Conservation (phyloP, 1,140 invertebrate species). For the Tetragnatha versicolor region DNA sequence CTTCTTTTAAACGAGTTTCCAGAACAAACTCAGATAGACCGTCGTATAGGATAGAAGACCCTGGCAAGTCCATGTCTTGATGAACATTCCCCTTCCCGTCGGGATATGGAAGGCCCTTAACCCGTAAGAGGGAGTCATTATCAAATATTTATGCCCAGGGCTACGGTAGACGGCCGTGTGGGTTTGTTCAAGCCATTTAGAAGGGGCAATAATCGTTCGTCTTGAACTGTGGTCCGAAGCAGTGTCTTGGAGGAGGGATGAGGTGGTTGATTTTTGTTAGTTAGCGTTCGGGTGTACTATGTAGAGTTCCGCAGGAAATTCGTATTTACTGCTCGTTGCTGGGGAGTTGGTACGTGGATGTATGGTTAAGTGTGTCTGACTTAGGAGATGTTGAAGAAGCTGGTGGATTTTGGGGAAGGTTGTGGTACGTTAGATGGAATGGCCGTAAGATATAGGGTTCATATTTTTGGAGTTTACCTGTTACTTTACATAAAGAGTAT, state of each 20-base stretch:
- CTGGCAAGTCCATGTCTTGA: neutral
- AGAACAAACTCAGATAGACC: constrained; percentile 10
- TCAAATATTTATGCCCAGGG: constrained; percentile 44
- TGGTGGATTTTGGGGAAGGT: too few species aligned
- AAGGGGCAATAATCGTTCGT: constrained; percentile 34
- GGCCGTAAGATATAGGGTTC: too few species aligned
- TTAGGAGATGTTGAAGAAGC: too few species aligned
- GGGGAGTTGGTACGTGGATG: neutral
- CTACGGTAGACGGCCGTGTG: constrained; percentile 5
- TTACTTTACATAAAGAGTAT: too few species aligned
- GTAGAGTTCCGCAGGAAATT: neutral
- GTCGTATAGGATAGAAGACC: constrained; percentile 2
- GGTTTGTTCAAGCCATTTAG: constrained; percentile 38
- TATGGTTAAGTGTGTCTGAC: too few species aligned
- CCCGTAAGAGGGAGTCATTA: constrained; percentile 33
- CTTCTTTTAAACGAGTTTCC: constrained; percentile 34
- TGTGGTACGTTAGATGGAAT: too few species aligned
- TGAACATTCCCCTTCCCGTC: constrained; percentile 7
- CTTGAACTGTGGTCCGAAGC: constrained; percentile 11
- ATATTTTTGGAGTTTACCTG: too few species aligned
- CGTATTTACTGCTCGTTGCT: neutral
- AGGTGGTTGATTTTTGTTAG: constrained; percentile 9
- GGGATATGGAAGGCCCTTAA: neutral
- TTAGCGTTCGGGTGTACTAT: neutral
- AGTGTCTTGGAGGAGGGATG: too few species aligned